These are phyloP conservation scores for Xiphias gladius DNA, from an alignment of 2,113 vertebrate genomes.

Conservation along the genomic window DNA sequence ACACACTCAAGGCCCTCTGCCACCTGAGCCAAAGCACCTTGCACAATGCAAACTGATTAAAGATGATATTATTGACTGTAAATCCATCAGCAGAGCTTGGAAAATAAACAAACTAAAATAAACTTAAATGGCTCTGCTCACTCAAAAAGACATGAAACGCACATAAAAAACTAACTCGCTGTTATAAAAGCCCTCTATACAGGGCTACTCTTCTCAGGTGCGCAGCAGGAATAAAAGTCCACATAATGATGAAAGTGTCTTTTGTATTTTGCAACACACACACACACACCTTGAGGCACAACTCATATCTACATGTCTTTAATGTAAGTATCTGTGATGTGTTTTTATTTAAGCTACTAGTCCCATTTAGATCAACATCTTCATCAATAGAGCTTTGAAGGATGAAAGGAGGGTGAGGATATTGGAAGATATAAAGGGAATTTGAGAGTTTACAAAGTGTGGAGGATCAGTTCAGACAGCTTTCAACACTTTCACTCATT, in stretches of 20 bases:
- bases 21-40: slow-evolving; percentile 60
- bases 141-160: slow-evolving; percentile 16
- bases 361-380: slow-evolving; percentile 44
- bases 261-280: slow-evolving; percentile 22
- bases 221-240: slow-evolving; percentile 28
- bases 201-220: slow-evolving; percentile 15
- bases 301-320: slow-evolving; percentile 32
- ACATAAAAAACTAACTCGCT: background rate
- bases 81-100: slow-evolving; percentile 41
- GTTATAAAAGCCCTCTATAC: slow-evolving; percentile 19
- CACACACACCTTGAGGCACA: background rate
- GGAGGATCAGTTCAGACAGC: slow-evolving; percentile 17
- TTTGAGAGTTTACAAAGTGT: slow-evolving; percentile 13
- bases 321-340: slow-evolving; percentile 43
- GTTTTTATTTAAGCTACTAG: slow-evolving; percentile 12
- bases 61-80: slow-evolving; percentile 55
- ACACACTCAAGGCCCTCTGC: slow-evolving; percentile 45
- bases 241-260: slow-evolving; percentile 42
- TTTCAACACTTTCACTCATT: slow-evolving; percentile 21
- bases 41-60: slow-evolving; percentile 61
- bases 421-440: slow-evolving; percentile 24
- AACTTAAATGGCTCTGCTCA: slow-evolving; percentile 14
- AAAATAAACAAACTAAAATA: slow-evolving; percentile 50
- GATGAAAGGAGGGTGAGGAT: slow-evolving; percentile 41
- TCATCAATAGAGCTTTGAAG: slow-evolving; percentile 33